A percentile compares a stretch with the other conserved stretches of the same genome.
These are phyloP conservation scores for Oxyura jamaicensis DNA, from an alignment of 2,113 vertebrate species.

Conservation along the genomic window DNA sequence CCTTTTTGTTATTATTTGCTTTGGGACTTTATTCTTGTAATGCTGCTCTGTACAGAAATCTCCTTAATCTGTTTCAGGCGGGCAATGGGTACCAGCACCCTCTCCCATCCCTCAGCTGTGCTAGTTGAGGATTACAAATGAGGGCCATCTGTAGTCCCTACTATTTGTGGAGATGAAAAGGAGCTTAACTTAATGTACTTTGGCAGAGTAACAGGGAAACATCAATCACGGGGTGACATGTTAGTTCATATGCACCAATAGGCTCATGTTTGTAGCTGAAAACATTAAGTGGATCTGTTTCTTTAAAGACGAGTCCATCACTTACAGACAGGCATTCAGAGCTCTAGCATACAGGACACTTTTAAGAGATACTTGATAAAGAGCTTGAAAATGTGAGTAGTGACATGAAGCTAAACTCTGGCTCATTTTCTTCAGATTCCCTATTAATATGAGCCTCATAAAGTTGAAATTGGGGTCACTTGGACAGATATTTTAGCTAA, in stretches of 20 bases:
- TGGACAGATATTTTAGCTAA: constrained; percentile 68
- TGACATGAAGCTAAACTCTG: constrained; percentile 69
- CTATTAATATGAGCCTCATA: constrained; percentile 68
- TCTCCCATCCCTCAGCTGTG: constrained; percentile 38
- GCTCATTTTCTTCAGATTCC: constrained; percentile 67
- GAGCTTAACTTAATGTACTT: constrained; percentile 78
- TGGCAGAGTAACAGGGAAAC: constrained; percentile 79
- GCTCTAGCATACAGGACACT: constrained; percentile 66
- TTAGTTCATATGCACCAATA: constrained; percentile 71
- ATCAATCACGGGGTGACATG: constrained; percentile 76
- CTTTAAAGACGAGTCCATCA: constrained; percentile 69
- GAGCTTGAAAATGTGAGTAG: constrained; percentile 70
- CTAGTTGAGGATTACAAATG: constrained; percentile 68
- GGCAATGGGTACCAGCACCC: constrained; percentile 38
- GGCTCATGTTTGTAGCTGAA: constrained; percentile 72
- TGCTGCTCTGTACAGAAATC: background rate
- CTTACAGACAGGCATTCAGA: constrained; percentile 59
- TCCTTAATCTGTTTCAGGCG: constrained; percentile 43
- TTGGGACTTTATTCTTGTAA: background rate
- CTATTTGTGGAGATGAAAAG: constrained; percentile 77
- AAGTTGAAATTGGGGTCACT: constrained; percentile 74
- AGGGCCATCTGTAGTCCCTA: constrained; percentile 75
- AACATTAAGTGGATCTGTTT: constrained; percentile 72
- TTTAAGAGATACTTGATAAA: constrained; percentile 73
- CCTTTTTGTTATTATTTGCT: background rate